These are phyloP conservation scores for Cecidostiba fungosa DNA, from an alignment of 2,888 invertebrate genomes.

Conservation along the genomic window DNA sequence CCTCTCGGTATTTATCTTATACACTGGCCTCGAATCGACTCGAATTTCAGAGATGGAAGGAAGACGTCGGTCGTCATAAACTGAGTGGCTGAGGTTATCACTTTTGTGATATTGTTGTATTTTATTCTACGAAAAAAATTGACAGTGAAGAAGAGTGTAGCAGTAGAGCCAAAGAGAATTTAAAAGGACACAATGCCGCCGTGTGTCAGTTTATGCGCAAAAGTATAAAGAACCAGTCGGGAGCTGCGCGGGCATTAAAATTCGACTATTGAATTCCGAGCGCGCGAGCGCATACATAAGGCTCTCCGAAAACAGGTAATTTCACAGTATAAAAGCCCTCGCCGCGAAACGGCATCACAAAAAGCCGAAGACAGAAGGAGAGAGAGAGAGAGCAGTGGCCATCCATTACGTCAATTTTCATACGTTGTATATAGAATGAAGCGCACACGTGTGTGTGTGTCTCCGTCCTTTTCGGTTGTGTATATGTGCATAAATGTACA, in stretches of 20 bases:
- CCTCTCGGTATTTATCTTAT: constrained; percentile 31
- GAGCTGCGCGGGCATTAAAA: too few species aligned
- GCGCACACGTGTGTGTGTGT: not conserved
- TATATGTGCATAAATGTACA: not conserved
- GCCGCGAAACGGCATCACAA: not conserved
- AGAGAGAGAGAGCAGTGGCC: constrained; percentile 7
- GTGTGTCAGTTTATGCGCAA: not conserved
- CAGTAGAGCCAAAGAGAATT: too few species aligned
- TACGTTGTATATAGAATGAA: constrained; percentile 20
- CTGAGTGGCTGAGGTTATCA: too few species aligned
- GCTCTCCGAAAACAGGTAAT: constrained; percentile 35
- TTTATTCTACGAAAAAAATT: too few species aligned
- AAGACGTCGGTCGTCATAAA: constrained; percentile 8
- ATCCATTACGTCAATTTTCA: constrained; percentile 54
- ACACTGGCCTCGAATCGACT: constrained; percentile 35
- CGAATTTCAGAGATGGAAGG: constrained; percentile 31
- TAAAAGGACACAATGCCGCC: not conserved
- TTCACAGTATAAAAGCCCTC: constrained; percentile 32
- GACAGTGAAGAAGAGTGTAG: too few species aligned
- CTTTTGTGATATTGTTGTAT: too few species aligned
- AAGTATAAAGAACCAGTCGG: not conserved
- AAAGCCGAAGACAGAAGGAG: not conserved
- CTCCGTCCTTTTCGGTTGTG: not conserved
- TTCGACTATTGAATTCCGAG: constrained; percentile 49
- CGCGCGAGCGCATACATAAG: constrained; percentile 7